phyloP scores from a whole-genome alignment of 2,888 invertebrate species.

The Cyaniris semiargus region DNA sequence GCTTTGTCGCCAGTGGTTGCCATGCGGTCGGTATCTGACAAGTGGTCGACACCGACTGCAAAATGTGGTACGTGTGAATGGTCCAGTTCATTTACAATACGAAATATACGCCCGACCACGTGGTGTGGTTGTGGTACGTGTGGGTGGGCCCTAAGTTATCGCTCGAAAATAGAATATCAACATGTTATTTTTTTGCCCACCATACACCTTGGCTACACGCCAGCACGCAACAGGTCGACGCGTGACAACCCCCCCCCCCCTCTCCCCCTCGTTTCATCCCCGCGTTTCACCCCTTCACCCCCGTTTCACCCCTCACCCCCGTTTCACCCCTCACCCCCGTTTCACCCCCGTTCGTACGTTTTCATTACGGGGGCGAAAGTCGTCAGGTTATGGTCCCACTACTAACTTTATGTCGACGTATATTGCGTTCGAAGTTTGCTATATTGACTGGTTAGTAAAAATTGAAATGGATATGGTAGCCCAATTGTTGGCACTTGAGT shows the following conservation, averaged over 20 bases:
- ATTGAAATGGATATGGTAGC: not conserved
- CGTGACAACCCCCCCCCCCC: not conserved
- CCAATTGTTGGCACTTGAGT: too few relatives aligned
- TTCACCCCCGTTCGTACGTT: not conserved
- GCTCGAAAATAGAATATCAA: too few relatives aligned
- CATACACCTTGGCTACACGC: constrained; percentile 1
- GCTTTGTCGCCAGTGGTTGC: too few relatives aligned
- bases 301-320: too few relatives aligned
- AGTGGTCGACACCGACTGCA: too few relatives aligned
- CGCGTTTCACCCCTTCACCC: not conserved
- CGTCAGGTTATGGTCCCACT: not conserved
- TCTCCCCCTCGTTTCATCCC: not conserved
- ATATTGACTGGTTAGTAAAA: not conserved
- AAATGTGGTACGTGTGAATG: too few relatives aligned
- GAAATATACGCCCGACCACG: too few relatives aligned
- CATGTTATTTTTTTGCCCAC: not conserved
- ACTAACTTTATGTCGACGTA: not conserved
- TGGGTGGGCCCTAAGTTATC: too few relatives aligned
- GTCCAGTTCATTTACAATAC: too few relatives aligned
- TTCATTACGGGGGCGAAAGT: constrained; percentile 16
- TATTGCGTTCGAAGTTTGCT: not conserved
- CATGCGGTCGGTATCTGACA: too few relatives aligned
- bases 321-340: not conserved
- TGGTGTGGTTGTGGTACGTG: too few relatives aligned
- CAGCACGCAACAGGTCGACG: constrained; percentile 16